Evolutionary conservation across 92 coral and sea anemone genomes (phyloP), one percentile per base, ranked within the genome.

Genomic region (Plumapathes pennacea): DNA sequence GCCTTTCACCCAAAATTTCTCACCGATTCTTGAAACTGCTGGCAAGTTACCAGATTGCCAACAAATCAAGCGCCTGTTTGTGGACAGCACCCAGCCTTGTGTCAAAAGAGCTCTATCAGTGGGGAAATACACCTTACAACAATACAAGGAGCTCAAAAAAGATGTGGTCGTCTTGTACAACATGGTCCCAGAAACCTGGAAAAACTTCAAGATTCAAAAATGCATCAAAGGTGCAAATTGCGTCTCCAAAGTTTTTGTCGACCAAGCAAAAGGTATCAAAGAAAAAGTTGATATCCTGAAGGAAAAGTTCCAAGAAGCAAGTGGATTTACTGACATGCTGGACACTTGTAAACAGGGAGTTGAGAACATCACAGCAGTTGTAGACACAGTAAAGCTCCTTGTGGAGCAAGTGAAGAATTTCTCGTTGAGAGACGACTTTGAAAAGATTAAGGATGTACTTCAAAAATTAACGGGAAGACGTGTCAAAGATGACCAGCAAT

Each of bases 131-230:
- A 82, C 60, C 19, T 46, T 66, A 25, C 81, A 60, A 27, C 86
- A 85, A 37, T 88, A 88, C 67, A 42, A 37, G 51, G 85, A 84
- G 59, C 62, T 92, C 66, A 63, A 72, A 32, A 88, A 85, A 26
- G 89, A 84, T 31, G 54, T 92, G 1, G 17, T 47, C 55, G 78
- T 76, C 10, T 73, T 92, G 26, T 63, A 69, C 34, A 74, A 49
- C 51, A 85, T 92, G 92, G 74, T 92, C 1, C 98, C 96, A 0
- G 88, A 79, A 40, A 83, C 89, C 25, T 82, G 90, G 81, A 90
- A 74, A 48, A 80, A 69, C 66, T 69, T 92, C 26, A 89, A 76
- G 53, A 66, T 79, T 19, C 86, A 83, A 10, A 82, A 92, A 37
- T 92, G 92, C 45, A 61, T 84, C 54, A 76, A 81, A 52, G 94